Conservation (phyloP, 2,797 vertebrate genomes). For the Etheostoma nigrum region DNA sequence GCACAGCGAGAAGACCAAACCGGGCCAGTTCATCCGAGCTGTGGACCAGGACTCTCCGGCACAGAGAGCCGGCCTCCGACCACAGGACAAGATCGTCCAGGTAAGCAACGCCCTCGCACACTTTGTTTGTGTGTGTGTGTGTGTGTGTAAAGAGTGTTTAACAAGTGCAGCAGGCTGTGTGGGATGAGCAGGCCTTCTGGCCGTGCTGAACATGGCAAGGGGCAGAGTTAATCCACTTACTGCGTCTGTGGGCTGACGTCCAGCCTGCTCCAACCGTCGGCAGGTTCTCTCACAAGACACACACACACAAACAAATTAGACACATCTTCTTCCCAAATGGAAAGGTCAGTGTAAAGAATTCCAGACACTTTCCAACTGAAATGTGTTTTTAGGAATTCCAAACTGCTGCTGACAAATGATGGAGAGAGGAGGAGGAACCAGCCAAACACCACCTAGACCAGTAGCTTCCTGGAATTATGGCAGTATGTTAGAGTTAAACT, state of each 20-base stretch:
- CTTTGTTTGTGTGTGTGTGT: not conserved
- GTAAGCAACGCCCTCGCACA: conserved; percentile 63
- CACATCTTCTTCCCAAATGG: too few species aligned
- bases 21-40: conserved; percentile 91
- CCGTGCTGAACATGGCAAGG: conserved; percentile 5
- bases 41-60: conserved; percentile 91
- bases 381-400: too few species aligned
- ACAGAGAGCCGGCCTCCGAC: conserved; percentile 84
- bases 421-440: too few species aligned
- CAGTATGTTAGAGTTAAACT: too few species aligned
- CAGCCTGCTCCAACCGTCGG: conserved; percentile 21
- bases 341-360: too few species aligned
- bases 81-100: conserved; percentile 92
- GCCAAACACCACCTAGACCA: too few species aligned
- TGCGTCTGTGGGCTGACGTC: conserved; percentile 39
- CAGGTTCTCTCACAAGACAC: not conserved
- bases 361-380: too few species aligned
- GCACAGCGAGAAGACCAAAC: conserved; percentile 92
- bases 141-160: not conserved
- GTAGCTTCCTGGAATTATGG: too few species aligned
- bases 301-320: too few species aligned
- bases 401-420: too few species aligned
- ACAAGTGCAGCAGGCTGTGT: not conserved
- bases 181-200: conserved; percentile 3
- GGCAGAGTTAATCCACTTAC: conserved; percentile 66